Evolutionary conservation across 2,797 vertebrate species (phyloP).

Genomic region (Sebastolobus alascanus): DNA sequence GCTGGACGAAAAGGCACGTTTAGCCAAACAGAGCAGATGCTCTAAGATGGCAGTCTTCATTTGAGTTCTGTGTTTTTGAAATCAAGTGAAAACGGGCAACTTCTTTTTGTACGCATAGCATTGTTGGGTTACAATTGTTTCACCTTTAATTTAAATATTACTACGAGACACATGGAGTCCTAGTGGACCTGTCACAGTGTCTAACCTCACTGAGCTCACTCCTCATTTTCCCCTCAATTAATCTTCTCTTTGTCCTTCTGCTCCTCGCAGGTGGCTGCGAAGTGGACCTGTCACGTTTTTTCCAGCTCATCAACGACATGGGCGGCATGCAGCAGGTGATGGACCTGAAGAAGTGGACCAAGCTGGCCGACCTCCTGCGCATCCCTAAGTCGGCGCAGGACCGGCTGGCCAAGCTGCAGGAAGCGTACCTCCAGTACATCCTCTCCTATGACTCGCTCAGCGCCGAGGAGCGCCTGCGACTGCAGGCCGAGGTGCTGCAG

Average conservation of each 20-base stretch:
- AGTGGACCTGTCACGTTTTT: constrained; percentile 98
- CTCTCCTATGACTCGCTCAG: constrained; percentile 97
- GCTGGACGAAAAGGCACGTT: constrained; percentile 24
- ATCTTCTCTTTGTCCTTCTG: constrained; percentile 46
- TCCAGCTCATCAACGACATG: constrained; percentile 99
- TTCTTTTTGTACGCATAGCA: neutral
- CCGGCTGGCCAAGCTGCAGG: constrained; percentile 98
- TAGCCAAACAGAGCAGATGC: constrained; percentile 39
- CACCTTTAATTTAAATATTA: neutral
- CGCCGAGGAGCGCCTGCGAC: constrained; percentile 91
- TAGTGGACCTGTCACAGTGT: neutral
- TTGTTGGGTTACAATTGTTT: neutral
- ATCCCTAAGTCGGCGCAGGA: constrained; percentile 99
- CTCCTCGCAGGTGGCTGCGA: constrained; percentile 93
- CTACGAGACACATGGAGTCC: neutral
- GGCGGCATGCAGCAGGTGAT: constrained; percentile 99
- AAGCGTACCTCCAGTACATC: constrained; percentile 99
- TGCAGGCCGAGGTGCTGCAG: constrained; percentile 93
- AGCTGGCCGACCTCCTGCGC: constrained; percentile 96
- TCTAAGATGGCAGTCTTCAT: constrained; percentile 38
- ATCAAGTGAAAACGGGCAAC: neutral
- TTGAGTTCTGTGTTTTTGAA: constrained; percentile 2
- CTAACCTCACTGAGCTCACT: neutral
- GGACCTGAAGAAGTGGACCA: constrained; percentile 99
- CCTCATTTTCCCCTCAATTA: neutral